Evolutionary conservation across 2,888 invertebrate genomes (phyloP).

Genomic region (Hylaea fasciaria): DNA sequence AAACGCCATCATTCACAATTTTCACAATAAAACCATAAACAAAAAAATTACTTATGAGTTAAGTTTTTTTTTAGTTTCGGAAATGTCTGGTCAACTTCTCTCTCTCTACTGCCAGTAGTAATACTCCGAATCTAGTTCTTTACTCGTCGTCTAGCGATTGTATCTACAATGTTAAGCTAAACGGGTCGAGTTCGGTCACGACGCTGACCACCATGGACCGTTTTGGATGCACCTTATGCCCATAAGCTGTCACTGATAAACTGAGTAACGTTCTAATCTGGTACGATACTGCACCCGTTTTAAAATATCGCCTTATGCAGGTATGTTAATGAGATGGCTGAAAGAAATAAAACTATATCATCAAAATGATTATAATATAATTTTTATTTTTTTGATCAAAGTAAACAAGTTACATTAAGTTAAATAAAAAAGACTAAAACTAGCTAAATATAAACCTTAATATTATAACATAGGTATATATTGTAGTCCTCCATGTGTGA

Average conservation of each 20-base stretch:
- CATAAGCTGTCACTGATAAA: constrained; percentile 70
- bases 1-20: too few relatives aligned
- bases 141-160: constrained; percentile 18
- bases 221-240: constrained; percentile 66
- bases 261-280: constrained; percentile 70
- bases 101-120: too few relatives aligned
- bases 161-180: constrained; percentile 22
- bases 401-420: too few relatives aligned
- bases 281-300: constrained; percentile 35
- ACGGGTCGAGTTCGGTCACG: constrained; percentile 58
- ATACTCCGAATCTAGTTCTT: constrained; percentile 1
- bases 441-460: not conserved
- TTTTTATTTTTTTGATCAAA: too few relatives aligned
- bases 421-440: too few relatives aligned
- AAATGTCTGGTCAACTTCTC: too few relatives aligned
- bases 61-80: too few relatives aligned
- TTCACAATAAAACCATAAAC: too few relatives aligned
- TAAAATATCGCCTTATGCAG: constrained; percentile 27
- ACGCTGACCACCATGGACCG: constrained; percentile 64
- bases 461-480: too few relatives aligned
- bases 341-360: constrained; percentile 1
- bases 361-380: too few relatives aligned
- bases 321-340: constrained; percentile 31
- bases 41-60: too few relatives aligned
- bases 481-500: too few relatives aligned